phyloP scores from a whole-genome alignment of 2,888 invertebrate species.

The Horisme vitalbata region DNA sequence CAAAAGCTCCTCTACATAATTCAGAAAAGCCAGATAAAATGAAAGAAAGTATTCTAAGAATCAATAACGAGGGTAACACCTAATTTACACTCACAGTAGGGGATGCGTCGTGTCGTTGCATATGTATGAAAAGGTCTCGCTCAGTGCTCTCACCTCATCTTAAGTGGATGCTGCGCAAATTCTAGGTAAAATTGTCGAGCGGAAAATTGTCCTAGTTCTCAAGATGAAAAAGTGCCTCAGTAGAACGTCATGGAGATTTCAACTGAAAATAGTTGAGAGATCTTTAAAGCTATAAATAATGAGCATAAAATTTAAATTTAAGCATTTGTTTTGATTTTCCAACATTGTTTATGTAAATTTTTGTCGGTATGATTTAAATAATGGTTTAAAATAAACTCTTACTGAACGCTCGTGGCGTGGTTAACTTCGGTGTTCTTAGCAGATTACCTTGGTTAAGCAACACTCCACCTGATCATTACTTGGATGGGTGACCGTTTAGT shows the following conservation, averaged over 20 bases:
- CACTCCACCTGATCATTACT: too few species aligned
- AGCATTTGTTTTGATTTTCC: too few species aligned
- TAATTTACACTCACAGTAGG: conserved; percentile 1
- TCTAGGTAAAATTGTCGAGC: conserved; percentile 12
- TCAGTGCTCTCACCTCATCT: conserved; percentile 12
- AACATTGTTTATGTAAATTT: too few species aligned
- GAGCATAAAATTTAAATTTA: too few species aligned
- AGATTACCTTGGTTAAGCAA: too few species aligned
- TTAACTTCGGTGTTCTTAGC: too few species aligned
- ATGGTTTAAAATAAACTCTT: too few species aligned
- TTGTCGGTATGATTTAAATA: too few species aligned
- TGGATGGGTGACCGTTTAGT: too few species aligned
- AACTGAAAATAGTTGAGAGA: conserved; percentile 1
- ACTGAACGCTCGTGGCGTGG: too few species aligned
- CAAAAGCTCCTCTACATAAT: too few species aligned
- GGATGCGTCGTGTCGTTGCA: conserved; percentile 25
- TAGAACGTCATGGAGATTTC: conserved; percentile 5
- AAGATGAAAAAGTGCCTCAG: conserved; percentile 15
- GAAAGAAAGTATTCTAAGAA: not conserved
- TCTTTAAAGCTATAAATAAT: too few species aligned
- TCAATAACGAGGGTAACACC: not conserved
- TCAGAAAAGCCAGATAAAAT: not conserved
- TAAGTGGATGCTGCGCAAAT: conserved; percentile 17
- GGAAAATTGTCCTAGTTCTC: conserved; percentile 31
- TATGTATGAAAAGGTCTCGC: conserved; percentile 26